Evolutionary conservation across 2,888 invertebrate genomes (phyloP).

Genomic region (Malachius bipustulatus): DNA sequence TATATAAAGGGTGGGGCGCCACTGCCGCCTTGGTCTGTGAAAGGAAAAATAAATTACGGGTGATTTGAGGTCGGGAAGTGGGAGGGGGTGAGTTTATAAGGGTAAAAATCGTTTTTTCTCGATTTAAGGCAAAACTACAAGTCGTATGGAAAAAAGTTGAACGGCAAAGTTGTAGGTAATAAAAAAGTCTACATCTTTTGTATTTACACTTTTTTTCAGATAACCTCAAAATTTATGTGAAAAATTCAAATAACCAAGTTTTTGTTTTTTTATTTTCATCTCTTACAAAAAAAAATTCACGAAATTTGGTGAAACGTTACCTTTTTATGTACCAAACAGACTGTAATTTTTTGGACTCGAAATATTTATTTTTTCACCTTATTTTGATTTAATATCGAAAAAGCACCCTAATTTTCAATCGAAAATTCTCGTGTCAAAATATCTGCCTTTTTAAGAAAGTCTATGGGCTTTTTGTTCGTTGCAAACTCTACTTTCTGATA

Average conservation of each 20-base stretch:
- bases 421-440: background rate
- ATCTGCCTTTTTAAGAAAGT: slow-evolving; percentile 1
- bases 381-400: slow-evolving; percentile 8
- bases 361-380: slow-evolving; percentile 8
- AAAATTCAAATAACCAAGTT: slow-evolving; percentile 14
- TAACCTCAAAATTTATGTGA: slow-evolving; percentile 14
- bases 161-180: slow-evolving; percentile 13
- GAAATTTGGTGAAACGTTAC: slow-evolving; percentile 1
- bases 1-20: too few relatives aligned
- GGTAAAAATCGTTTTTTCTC: background rate
- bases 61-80: slow-evolving; percentile 3
- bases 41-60: slow-evolving; percentile 2
- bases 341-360: slow-evolving; percentile 5
- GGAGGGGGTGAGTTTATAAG: slow-evolving; percentile 2
- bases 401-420: slow-evolving; percentile 1
- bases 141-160: slow-evolving; percentile 5
- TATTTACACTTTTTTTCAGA: slow-evolving; percentile 13
- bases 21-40: too few relatives aligned
- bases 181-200: slow-evolving; percentile 14
- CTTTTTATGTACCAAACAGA: slow-evolving; percentile 7
- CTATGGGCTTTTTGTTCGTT: background rate
- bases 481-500: slow-evolving; percentile 1
- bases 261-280: slow-evolving; percentile 14
- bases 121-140: slow-evolving; percentile 3
- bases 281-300: slow-evolving; percentile 7